Percentiles rank a stretch among this genome's conserved stretches.
These are phyloP conservation scores for Lasioglossum leucozonium DNA, from an alignment of 2,888 invertebrate genomes.

Conservation along the genomic window DNA sequence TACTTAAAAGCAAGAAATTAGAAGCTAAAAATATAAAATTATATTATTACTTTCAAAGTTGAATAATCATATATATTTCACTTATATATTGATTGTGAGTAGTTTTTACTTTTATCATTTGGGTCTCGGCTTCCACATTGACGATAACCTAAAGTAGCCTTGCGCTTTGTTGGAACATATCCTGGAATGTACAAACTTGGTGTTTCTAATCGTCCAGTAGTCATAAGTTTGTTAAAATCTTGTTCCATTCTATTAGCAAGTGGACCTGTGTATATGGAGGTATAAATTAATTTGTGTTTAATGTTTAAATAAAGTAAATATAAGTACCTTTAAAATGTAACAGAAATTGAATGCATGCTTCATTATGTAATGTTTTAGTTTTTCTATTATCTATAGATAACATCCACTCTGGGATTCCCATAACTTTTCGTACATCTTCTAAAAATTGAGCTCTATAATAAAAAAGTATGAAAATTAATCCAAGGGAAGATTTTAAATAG, in stretches of 20 bases:
- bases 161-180: conserved; percentile 89
- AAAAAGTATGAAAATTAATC: not conserved
- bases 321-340: conserved; percentile 91
- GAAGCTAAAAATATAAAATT: conserved; percentile 36
- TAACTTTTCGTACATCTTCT: conserved; percentile 90
- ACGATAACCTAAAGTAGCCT: conserved; percentile 89
- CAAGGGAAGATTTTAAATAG: not conserved
- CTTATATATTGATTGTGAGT: not conserved
- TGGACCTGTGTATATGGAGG: conserved; percentile 86
- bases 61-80: not conserved
- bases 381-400: conserved; percentile 92
- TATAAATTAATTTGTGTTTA: not conserved
- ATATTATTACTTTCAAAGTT: conserved; percentile 15
- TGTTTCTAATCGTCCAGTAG: conserved; percentile 90
- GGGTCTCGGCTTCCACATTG: conserved; percentile 92
- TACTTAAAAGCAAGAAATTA: conserved; percentile 9
- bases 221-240: conserved; percentile 91
- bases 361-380: conserved; percentile 91
- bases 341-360: conserved; percentile 93
- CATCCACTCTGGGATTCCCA: conserved; percentile 97
- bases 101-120: conserved; percentile 87
- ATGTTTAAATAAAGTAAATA: not conserved
- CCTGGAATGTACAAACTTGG: conserved; percentile 93
- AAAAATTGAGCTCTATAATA: conserved; percentile 91
- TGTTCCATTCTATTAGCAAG: conserved; percentile 91